Evolutionary conservation across 2,888 invertebrate genomes (phyloP).

Genomic region (Mongoloraphidia duomilia): DNA sequence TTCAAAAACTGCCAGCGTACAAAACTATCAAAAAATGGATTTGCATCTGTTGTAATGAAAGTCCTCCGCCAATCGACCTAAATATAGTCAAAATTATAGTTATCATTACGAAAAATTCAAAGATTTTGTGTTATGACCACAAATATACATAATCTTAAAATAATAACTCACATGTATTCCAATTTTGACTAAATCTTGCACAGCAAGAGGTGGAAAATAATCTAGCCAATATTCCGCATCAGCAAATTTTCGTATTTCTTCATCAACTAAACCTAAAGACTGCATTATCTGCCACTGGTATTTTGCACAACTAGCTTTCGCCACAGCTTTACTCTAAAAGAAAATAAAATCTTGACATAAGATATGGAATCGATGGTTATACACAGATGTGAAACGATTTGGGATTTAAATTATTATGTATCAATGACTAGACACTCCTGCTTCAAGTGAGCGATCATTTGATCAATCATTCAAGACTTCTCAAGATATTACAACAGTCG

Average conservation of each 20-base stretch:
- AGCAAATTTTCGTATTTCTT: constrained; percentile 87
- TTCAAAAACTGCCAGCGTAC: constrained; percentile 91
- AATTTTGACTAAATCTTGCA: constrained; percentile 73
- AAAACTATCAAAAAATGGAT: constrained; percentile 96
- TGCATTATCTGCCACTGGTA: constrained; percentile 99
- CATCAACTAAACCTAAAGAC: constrained; percentile 73
- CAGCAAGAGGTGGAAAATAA: constrained; percentile 87
- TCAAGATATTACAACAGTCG: too few relatives aligned
- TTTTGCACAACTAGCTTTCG: constrained; percentile 77
- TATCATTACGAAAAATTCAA: neutral
- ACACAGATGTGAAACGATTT: too few relatives aligned
- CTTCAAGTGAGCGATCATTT: too few relatives aligned
- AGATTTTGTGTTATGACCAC: too few relatives aligned
- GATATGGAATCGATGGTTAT: too few relatives aligned
- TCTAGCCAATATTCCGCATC: constrained; percentile 87
- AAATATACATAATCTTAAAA: constrained; percentile 5
- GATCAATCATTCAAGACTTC: too few relatives aligned
- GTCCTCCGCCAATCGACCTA: constrained; percentile 94
- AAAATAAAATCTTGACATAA: constrained; percentile 2
- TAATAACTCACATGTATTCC: constrained; percentile 68
- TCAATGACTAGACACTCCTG: too few relatives aligned
- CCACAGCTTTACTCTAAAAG: constrained; percentile 77
- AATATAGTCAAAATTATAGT: constrained; percentile 13
- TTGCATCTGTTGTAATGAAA: constrained; percentile 97
- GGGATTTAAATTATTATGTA: too few relatives aligned